Percentiles rank a stretch among this genome's conserved stretches.
Conservation (phyloP, 2,797 vertebrate species). For the Cephalopachus bancanus region DNA sequence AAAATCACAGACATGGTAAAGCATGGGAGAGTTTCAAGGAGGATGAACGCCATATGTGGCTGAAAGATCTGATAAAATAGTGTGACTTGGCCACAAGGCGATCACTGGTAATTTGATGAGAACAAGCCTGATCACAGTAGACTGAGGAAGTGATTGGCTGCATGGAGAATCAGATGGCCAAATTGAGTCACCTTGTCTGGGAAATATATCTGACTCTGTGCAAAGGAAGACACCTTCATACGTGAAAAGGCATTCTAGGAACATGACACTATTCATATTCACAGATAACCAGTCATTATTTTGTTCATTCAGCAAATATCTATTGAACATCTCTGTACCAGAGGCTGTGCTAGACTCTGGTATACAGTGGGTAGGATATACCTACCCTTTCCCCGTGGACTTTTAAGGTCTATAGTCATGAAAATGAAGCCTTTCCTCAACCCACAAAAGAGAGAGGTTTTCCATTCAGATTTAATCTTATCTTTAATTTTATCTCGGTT, state of each 20-base stretch:
- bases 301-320: background rate
- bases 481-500: background rate
- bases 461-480: background rate
- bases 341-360: background rate
- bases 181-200: background rate
- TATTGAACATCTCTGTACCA: background rate
- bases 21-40: slow-evolving; percentile 20
- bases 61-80: background rate
- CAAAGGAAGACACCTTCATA: background rate
- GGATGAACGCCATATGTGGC: background rate
- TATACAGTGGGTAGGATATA: background rate
- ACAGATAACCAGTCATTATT: background rate
- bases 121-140: background rate
- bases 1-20: slow-evolving; percentile 18
- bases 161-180: background rate
- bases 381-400: background rate
- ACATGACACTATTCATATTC: background rate
- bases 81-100: background rate
- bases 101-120: background rate
- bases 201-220: background rate
- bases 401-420: background rate
- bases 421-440: slow-evolving; percentile 28
- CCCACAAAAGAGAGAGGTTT: background rate
- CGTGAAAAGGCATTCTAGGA: background rate
- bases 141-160: background rate